Evolutionary conservation across 1,140 invertebrate genomes (phyloP).

Genomic region (Drosophila lini): DNA sequence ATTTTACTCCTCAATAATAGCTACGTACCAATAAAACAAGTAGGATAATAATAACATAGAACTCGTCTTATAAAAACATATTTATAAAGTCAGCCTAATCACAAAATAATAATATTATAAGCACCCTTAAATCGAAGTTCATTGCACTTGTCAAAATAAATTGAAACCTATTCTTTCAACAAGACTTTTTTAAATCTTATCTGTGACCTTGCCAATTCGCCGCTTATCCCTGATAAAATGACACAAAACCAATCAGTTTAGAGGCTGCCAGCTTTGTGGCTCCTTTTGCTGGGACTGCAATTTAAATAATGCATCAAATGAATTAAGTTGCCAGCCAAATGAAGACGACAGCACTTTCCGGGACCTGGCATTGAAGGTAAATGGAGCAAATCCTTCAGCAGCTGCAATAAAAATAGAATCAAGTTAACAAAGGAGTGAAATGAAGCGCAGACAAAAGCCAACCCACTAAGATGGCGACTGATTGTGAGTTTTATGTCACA

Average conservation of each 20-base stretch:
- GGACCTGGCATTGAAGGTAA: slow-evolving; percentile 52
- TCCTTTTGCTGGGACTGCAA: slow-evolving; percentile 52
- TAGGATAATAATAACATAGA: too few species aligned
- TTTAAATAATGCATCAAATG: slow-evolving; percentile 77
- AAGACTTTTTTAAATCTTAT: background rate
- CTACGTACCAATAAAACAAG: too few species aligned
- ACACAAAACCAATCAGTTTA: slow-evolving; percentile 53
- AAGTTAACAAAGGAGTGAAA: slow-evolving; percentile 69
- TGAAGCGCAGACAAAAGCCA: slow-evolving; percentile 55
- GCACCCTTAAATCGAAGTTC: background rate
- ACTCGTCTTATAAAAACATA: too few species aligned
- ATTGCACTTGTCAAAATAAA: background rate
- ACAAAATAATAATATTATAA: too few species aligned
- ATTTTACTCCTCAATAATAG: background rate
- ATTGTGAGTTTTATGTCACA: slow-evolving; percentile 43
- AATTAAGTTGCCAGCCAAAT: slow-evolving; percentile 62
- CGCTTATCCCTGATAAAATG: slow-evolving; percentile 15
- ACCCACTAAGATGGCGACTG: slow-evolving; percentile 50
- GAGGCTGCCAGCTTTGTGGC: slow-evolving; percentile 21
- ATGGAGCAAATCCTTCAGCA: slow-evolving; percentile 61
- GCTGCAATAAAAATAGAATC: slow-evolving; percentile 64
- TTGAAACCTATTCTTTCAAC: background rate
- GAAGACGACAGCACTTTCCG: slow-evolving; percentile 36
- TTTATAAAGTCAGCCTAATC: too few species aligned
- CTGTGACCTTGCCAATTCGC: background rate